A percentile compares a stretch with the other conserved stretches of the same genome.
Evolutionary conservation across 2,888 invertebrate species (phyloP).

Genomic region (Hoplodrina blanda): DNA sequence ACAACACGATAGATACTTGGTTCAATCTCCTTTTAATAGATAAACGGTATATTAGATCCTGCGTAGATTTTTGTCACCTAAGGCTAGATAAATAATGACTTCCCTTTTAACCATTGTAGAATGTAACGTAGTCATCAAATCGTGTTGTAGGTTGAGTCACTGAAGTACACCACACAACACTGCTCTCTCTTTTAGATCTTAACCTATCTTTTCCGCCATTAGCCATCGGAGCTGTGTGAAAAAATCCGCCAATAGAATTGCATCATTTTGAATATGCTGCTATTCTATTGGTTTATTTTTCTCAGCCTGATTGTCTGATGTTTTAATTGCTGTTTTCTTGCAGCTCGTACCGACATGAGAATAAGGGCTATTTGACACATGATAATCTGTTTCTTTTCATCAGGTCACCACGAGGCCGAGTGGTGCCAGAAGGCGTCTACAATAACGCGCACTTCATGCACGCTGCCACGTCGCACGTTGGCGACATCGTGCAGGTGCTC

Average conservation of each 20-base stretch:
- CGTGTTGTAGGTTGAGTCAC: not conserved
- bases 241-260: not conserved
- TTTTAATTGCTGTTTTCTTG: no score
- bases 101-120: slow-evolving; percentile 17
- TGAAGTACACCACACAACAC: slow-evolving; percentile 17
- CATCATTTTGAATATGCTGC: not conserved
- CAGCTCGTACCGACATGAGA: no score
- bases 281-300: not conserved
- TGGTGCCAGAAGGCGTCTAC: slow-evolving; percentile 96
- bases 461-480: slow-evolving; percentile 96
- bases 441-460: slow-evolving; percentile 97
- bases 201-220: not conserved
- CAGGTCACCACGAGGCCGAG: slow-evolving; percentile 93
- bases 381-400: not conserved
- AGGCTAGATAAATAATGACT: slow-evolving; percentile 13
- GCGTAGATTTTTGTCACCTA: not conserved
- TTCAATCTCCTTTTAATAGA: slow-evolving; percentile 29
- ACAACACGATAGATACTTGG: slow-evolving; percentile 17
- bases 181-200: not conserved
- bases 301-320: not conserved
- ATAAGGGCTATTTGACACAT: no score
- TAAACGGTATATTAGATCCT: not conserved
- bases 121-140: slow-evolving; percentile 5
- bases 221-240: not conserved
- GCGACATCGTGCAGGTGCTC: slow-evolving; percentile 95